phyloP scores from a whole-genome alignment of 1,140 invertebrate genomes.

The Thaumetopoea pityocampa region DNA sequence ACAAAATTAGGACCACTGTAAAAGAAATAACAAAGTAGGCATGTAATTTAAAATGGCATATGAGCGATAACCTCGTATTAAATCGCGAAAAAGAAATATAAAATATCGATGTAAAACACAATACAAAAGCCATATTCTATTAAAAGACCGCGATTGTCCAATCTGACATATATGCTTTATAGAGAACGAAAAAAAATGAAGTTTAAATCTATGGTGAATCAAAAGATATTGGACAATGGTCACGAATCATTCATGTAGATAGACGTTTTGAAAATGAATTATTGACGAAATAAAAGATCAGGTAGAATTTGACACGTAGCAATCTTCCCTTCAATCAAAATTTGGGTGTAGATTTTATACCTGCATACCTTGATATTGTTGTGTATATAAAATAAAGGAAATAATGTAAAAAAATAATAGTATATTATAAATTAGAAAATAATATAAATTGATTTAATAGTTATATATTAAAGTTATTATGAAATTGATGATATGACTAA shows the following conservation, averaged over 20 bases:
- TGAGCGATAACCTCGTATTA: conserved; percentile 8
- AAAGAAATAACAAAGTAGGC: conserved; percentile 16
- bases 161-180: conserved; percentile 40
- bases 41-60: conserved; percentile 7
- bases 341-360: conserved; percentile 13
- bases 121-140: conserved; percentile 38
- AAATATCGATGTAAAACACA: conserved; percentile 49
- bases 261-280: conserved; percentile 37
- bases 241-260: conserved; percentile 44
- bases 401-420: no score
- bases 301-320: conserved; percentile 62
- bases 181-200: conserved; percentile 45
- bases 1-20: neutral
- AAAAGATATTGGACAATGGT: conserved; percentile 73
- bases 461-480: no score
- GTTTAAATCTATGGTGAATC: conserved; percentile 47
- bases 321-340: conserved; percentile 56
- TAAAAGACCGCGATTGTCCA: conserved; percentile 38
- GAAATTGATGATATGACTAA: no score
- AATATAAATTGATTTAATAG: no score
- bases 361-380: no score
- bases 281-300: conserved; percentile 51
- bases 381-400: no score
- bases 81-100: conserved; percentile 28
- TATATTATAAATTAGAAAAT: no score